Conservation (phyloP, 2,888 invertebrate genomes). For the Macrosiphum euphorbiae region DNA sequence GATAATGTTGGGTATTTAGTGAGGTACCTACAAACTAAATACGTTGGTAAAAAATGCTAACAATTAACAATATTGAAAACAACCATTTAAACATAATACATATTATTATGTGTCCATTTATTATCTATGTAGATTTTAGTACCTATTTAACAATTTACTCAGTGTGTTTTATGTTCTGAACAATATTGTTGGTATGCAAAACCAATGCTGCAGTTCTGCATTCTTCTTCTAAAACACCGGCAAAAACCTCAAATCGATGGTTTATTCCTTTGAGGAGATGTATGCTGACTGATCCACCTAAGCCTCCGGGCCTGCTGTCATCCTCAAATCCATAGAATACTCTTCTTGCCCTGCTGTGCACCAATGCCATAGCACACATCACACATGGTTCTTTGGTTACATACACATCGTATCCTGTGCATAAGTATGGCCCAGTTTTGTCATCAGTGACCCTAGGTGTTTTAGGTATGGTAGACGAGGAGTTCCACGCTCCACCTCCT, state of each 20-base stretch:
- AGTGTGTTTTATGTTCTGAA: neutral
- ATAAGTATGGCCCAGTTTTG: constrained; percentile 77
- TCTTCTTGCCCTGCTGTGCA: constrained; percentile 88
- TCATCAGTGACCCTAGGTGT: neutral
- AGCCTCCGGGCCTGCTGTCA: constrained; percentile 75
- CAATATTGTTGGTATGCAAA: neutral
- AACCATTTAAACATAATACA: neutral
- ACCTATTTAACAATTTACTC: neutral
- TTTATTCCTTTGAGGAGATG: constrained; percentile 86
- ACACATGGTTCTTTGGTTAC: constrained; percentile 89
- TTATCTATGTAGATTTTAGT: neutral
- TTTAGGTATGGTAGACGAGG: neutral
- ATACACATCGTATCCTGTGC: constrained; percentile 90
- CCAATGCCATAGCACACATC: constrained; percentile 95
- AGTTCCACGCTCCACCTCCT: constrained; percentile 67
- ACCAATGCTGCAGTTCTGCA: constrained; percentile 29
- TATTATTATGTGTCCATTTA: neutral
- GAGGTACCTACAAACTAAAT: neutral
- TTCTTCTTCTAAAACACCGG: constrained; percentile 69
- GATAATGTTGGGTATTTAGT: neutral
- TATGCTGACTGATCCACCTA: constrained; percentile 80
- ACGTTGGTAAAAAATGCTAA: neutral
- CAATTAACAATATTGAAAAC: neutral
- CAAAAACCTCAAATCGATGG: constrained; percentile 92
- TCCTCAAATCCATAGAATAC: constrained; percentile 79